phyloP scores from a whole-genome alignment of 2,797 vertebrate species.

The Poecile montanus region DNA sequence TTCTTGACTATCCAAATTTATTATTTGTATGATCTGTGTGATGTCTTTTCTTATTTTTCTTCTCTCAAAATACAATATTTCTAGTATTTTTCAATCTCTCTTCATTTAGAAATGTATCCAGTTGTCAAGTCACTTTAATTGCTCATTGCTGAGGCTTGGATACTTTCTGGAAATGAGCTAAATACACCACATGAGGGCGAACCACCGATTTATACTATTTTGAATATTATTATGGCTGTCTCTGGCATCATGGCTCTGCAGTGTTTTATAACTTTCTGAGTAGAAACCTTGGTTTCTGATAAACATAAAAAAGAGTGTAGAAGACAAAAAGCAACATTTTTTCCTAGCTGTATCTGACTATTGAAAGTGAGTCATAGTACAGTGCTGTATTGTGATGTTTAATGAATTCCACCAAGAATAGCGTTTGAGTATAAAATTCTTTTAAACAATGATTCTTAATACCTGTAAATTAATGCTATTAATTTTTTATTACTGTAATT shows the following conservation, averaged over 20 bases:
- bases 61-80: not conserved
- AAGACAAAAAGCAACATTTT: not conserved
- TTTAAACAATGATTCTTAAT: not conserved
- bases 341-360: not conserved
- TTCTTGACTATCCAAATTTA: not conserved
- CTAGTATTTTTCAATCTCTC: not conserved
- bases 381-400: not conserved
- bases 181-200: constrained; percentile 61
- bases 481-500: not conserved
- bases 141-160: not conserved
- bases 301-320: not conserved
- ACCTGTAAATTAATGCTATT: not conserved
- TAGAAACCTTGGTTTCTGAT: not conserved
- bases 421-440: not conserved
- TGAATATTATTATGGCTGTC: not conserved
- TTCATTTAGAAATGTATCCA: not conserved
- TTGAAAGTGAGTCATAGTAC: not conserved
- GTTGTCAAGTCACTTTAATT: not conserved
- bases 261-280: not conserved
- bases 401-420: not conserved
- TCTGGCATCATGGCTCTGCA: not conserved
- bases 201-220: constrained; percentile 36
- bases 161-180: constrained; percentile 38
- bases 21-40: not conserved
- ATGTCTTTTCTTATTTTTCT: not conserved